A percentile compares a stretch with the other conserved stretches of the same genome.
phyloP scores from a whole-genome alignment of 1,140 invertebrate species.

The Drosophila littoralis region DNA sequence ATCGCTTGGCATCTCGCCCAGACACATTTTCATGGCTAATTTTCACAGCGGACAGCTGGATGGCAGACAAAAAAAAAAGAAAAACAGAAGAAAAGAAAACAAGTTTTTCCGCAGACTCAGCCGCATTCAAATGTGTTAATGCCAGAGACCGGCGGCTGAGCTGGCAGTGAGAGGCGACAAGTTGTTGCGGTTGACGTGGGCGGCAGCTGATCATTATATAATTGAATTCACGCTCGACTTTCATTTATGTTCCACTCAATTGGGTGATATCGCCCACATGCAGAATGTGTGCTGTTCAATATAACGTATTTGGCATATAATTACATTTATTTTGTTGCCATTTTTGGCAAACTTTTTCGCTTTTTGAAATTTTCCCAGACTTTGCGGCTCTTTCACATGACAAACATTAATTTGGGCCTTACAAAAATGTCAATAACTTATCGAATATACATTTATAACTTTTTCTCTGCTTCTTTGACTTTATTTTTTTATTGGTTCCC shows the following conservation, averaged over 20 bases:
- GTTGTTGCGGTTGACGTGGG: conserved; percentile 28
- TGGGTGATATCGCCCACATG: conserved; percentile 36
- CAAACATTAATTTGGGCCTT: neutral
- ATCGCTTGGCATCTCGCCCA: conserved; percentile 21
- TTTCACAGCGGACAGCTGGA: conserved; percentile 52
- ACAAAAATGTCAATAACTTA: conserved; percentile 22
- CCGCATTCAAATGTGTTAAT: conserved; percentile 49
- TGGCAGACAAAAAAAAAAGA: neutral
- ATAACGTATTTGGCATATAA: too few relatives aligned
- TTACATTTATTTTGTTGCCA: neutral
- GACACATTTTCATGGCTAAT: conserved; percentile 67
- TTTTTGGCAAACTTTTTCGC: neutral
- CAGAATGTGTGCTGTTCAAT: neutral
- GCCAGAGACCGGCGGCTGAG: neutral
- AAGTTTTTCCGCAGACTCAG: conserved; percentile 58
- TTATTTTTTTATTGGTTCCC: conserved; percentile 11
- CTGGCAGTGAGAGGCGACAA: neutral
- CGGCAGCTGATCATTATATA: conserved; percentile 40
- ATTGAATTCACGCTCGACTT: conserved; percentile 38
- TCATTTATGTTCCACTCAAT: conserved; percentile 44
- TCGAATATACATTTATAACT: conserved; percentile 17
- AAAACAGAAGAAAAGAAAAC: conserved; percentile 37
- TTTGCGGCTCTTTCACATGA: conserved; percentile 7
- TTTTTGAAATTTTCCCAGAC: conserved; percentile 20
- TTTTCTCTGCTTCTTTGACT: conserved; percentile 11